Percentiles rank a stretch among this genome's conserved stretches.
Evolutionary conservation across 2,113 vertebrate species (phyloP).

Genomic region (Anser brachyrhynchus): DNA sequence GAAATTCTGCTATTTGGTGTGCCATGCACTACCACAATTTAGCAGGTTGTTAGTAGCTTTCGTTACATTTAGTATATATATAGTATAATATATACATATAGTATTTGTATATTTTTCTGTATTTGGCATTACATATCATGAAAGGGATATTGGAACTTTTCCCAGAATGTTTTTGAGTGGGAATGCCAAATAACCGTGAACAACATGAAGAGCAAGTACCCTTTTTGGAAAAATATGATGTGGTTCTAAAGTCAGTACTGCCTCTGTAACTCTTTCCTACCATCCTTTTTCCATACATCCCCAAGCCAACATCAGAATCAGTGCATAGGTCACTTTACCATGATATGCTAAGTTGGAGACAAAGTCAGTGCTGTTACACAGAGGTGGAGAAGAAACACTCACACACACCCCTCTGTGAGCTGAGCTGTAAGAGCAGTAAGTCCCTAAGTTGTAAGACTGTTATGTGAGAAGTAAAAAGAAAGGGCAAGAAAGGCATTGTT

Average conservation of each 20-base stretch:
- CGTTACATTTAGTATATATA: not conserved
- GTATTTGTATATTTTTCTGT: not conserved
- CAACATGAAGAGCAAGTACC: not conserved
- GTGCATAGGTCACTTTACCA: not conserved
- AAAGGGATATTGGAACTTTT: not conserved
- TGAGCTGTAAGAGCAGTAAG: not conserved
- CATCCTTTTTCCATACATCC: not conserved
- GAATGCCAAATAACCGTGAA: not conserved
- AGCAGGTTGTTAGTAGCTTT: not conserved
- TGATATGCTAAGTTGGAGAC: not conserved
- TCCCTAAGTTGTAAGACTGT: not conserved
- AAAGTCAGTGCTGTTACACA: not conserved
- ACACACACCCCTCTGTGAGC: not conserved
- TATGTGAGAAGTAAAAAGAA: not conserved
- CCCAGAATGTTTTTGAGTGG: not conserved
- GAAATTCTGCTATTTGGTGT: not conserved
- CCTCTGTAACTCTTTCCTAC: not conserved
- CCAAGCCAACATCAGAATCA: not conserved
- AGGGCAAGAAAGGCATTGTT: not conserved
- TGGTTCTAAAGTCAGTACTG: not conserved
- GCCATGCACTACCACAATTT: rapidly evolving
- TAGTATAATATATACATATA: no score
- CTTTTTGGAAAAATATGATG: not conserved
- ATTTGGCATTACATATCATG: not conserved
- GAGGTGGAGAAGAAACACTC: not conserved